Conservation (phyloP, 1,140 invertebrate species). For the Trichonephila clavipes region DNA sequence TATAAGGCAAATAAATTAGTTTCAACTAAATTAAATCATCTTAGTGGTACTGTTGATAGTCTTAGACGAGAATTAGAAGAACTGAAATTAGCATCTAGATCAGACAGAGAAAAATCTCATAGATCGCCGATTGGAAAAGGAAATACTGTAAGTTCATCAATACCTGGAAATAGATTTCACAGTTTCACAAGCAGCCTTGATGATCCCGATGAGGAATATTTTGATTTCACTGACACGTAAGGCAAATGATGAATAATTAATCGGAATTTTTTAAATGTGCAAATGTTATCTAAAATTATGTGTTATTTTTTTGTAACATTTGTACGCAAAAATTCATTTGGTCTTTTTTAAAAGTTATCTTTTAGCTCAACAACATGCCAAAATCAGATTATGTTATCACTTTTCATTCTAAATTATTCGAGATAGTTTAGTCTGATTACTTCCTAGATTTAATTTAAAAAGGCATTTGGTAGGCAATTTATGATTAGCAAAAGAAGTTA, state of each 20-base stretch:
- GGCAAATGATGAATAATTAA: background rate
- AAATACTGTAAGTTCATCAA: slow-evolving; percentile 34
- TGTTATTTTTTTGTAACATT: background rate
- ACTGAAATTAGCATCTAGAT: slow-evolving; percentile 66
- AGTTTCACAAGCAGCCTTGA: slow-evolving; percentile 72
- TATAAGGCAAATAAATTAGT: slow-evolving; percentile 77
- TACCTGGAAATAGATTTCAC: slow-evolving; percentile 45
- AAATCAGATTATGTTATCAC: background rate
- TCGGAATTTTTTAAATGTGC: background rate
- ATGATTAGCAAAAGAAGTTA: too few species aligned
- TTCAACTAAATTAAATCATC: slow-evolving; percentile 75
- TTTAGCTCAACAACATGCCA: background rate
- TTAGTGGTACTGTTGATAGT: slow-evolving; percentile 77
- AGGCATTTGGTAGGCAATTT: too few species aligned
- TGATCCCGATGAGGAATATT: slow-evolving; percentile 77
- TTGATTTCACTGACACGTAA: slow-evolving; percentile 77
- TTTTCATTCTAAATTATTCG: too few species aligned
- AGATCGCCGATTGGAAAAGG: slow-evolving; percentile 44
- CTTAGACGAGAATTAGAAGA: slow-evolving; percentile 77
- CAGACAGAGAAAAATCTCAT: slow-evolving; percentile 1
- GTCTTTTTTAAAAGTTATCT: background rate
- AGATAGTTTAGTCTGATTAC: too few species aligned
- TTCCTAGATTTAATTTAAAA: too few species aligned
- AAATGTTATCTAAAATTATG: background rate
- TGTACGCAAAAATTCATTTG: background rate